Conservation (phyloP, 2,888 invertebrate genomes). For the Ormyrus labotus region DNA sequence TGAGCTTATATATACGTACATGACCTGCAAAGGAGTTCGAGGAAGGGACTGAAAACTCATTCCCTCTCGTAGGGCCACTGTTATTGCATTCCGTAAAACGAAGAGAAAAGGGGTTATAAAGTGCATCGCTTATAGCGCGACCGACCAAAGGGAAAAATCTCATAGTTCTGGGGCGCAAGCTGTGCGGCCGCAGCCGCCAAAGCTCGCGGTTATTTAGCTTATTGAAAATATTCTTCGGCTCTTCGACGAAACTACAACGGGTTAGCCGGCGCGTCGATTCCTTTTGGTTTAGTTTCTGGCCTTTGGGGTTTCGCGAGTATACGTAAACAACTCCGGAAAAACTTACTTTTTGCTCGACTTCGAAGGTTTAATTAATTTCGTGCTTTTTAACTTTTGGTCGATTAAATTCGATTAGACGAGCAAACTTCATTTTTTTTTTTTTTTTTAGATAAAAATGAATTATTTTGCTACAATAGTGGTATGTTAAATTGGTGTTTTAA, state of each 20-base stretch:
- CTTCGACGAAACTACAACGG: neutral
- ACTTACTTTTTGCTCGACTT: too few species aligned
- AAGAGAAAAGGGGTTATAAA: neutral
- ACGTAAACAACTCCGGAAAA: too few species aligned
- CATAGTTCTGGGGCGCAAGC: conserved; percentile 28
- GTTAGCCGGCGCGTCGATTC: neutral
- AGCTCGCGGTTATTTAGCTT: conserved; percentile 35
- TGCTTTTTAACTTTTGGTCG: too few species aligned
- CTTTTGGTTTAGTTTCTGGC: too few species aligned
- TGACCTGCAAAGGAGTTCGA: conserved; percentile 13
- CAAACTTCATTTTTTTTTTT: too few species aligned
- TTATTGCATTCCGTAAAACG: conserved; percentile 58
- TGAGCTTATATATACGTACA: neutral
- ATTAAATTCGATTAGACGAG: too few species aligned
- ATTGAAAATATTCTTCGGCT: conserved; percentile 34
- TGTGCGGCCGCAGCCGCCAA: conserved; percentile 1
- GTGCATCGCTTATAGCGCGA: neutral
- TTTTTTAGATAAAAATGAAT: too few species aligned
- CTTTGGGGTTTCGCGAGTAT: too few species aligned
- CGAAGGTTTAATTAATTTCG: too few species aligned
- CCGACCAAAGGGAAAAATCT: conserved; percentile 40
- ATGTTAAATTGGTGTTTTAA: too few species aligned
- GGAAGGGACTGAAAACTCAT: conserved; percentile 51
- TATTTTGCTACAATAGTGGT: too few species aligned
- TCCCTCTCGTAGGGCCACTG: conserved; percentile 25